These are phyloP conservation scores for Anthoscopus minutus DNA, from an alignment of 2,113 vertebrate species.

Conservation along the genomic window DNA sequence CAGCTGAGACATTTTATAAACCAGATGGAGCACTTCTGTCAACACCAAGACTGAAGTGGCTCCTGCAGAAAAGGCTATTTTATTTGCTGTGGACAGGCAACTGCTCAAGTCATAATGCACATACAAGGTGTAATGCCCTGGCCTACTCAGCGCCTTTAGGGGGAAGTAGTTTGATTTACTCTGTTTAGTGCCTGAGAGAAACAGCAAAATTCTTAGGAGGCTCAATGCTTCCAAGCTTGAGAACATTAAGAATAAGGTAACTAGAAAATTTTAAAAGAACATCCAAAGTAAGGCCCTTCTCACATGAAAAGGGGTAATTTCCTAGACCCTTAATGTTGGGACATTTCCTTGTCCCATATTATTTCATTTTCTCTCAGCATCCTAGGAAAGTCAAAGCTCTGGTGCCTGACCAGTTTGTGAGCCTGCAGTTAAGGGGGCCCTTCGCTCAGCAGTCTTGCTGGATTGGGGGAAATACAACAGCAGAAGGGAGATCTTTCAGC, in stretches of 20 bases:
- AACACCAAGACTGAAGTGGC: neutral
- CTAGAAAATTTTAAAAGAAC: neutral
- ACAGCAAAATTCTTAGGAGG: neutral
- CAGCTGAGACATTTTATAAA: neutral
- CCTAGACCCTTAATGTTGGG: neutral
- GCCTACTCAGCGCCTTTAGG: neutral
- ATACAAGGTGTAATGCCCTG: neutral
- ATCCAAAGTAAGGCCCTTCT: neutral
- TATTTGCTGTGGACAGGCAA: neutral
- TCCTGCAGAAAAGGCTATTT: neutral
- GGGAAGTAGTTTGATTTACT: neutral
- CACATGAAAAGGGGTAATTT: neutral
- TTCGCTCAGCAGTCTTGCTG: neutral
- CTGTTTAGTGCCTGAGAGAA: neutral
- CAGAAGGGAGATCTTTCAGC: neutral
- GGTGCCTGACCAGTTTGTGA: neutral
- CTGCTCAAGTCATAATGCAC: neutral
- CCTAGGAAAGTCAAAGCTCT: neutral
- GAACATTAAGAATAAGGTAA: neutral
- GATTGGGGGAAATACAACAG: neutral
- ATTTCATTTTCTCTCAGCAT: neutral
- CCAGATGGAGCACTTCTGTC: neutral
- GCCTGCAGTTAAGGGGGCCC: no score
- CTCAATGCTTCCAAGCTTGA: neutral
- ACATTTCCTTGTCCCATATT: neutral